Conservation (phyloP, 1,140 invertebrate genomes). For the Epicauta chinensis region DNA sequence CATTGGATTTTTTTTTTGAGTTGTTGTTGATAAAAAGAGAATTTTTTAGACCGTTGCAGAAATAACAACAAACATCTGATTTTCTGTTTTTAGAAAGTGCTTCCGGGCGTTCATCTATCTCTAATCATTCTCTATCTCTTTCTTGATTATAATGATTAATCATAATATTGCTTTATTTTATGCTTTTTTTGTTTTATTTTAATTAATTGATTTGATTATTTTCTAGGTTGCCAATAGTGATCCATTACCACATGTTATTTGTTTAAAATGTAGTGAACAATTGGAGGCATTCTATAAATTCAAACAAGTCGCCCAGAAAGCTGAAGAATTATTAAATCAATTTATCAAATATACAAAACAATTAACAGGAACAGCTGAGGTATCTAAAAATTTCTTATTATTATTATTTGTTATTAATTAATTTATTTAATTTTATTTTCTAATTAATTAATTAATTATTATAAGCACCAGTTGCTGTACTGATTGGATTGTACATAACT, state of each 20-base stretch:
- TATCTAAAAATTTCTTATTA: too few relatives aligned
- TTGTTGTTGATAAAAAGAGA: too few relatives aligned
- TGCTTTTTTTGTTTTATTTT: too few relatives aligned
- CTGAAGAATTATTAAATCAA: constrained; percentile 51
- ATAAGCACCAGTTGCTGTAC: neutral
- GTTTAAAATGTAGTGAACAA: constrained; percentile 51
- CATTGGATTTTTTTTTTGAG: too few relatives aligned
- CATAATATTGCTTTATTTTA: too few relatives aligned
- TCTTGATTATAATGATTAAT: too few relatives aligned
- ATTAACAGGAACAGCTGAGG: constrained; percentile 49
- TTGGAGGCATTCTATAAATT: constrained; percentile 52
- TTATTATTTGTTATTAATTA: too few relatives aligned
- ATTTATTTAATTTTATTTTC: neutral
- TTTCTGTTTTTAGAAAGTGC: constrained; percentile 10
- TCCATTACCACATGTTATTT: constrained; percentile 51
- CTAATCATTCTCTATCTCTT: neutral
- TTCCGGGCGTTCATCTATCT: constrained; percentile 10
- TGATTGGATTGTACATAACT: constrained; percentile 2
- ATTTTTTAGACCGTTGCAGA: too few relatives aligned
- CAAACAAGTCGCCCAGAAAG: constrained; percentile 50
- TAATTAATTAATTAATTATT: neutral
- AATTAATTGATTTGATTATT: too few relatives aligned
- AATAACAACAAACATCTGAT: too few relatives aligned
- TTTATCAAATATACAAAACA: constrained; percentile 51
- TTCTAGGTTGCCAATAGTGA: constrained; percentile 52